phyloP scores from a whole-genome alignment of 2,888 invertebrate genomes.

The Nomada flava region DNA sequence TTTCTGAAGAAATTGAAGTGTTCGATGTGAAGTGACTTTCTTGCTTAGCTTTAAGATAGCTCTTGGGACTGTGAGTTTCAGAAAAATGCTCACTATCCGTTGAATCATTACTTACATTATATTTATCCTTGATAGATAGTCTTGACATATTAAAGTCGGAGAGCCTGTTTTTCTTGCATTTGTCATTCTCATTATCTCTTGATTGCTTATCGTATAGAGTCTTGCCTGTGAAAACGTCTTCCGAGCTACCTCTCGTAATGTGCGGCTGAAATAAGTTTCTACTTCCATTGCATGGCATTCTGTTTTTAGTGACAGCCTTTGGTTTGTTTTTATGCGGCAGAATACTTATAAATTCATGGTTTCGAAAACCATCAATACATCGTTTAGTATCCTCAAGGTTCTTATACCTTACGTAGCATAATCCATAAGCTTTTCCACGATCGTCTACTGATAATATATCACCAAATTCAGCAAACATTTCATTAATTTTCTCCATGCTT shows the following conservation, averaged over 20 bases:
- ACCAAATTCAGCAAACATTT: slow-evolving; percentile 72
- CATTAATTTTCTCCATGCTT: slow-evolving; percentile 41
- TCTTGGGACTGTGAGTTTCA: no score
- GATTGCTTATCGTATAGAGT: no score
- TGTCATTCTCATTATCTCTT: neutral
- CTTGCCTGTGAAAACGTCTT: neutral
- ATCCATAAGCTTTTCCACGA: slow-evolving; percentile 66
- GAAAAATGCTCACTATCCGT: neutral
- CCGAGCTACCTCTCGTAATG: neutral
- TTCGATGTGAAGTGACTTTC: neutral
- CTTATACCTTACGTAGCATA: slow-evolving; percentile 71
- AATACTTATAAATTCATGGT: slow-evolving; percentile 42
- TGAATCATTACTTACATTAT: neutral
- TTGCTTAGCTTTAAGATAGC: no score
- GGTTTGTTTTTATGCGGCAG: slow-evolving; percentile 41
- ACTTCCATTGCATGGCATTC: neutral
- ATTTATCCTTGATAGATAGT: neutral
- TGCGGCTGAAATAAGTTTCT: neutral
- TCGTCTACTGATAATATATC: slow-evolving; percentile 54
- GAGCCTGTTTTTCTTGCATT: neutral
- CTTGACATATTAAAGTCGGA: neutral
- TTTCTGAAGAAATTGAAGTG: neutral
- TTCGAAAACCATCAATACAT: slow-evolving; percentile 51
- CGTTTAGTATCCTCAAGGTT: slow-evolving; percentile 54
- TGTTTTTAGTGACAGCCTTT: neutral